Evolutionary conservation across 2,888 invertebrate genomes (phyloP), one percentile per base, ranked within the genome.

Genomic region (Ectropis crepuscularia): DNA sequence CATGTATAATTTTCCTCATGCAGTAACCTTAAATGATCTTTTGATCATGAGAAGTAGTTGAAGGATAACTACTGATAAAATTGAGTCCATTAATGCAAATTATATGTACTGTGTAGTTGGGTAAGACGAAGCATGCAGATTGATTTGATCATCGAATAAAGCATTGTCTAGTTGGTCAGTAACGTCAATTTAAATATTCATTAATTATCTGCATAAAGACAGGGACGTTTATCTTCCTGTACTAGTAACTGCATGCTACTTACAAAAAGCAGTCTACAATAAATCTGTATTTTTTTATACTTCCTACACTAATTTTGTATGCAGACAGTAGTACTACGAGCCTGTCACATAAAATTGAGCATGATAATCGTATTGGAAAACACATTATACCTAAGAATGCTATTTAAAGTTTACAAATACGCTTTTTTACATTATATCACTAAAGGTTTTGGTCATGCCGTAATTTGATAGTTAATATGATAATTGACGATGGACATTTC

Each of bases 1-100:
- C 51, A 51, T 46, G 41, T 64, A 53, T 41, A 55, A 39, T 60
- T 60, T 55, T 55, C 60, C 64, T 64, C 54, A 5, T 64, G 12
- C 59, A 42, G 51, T 42, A 48, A 45, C 46, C 51, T 55, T 45
- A 36, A 53, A 48, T 28, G 50, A 46, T 58, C 53, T 43, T 43
- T 57, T 12, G 58, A 41, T 63, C 59, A 42, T 49, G 39, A 39
- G 45, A 45, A 51, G 41, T 46, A 16, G 54, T 16, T 57, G 54
- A 63, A 63, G 59, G 63, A 6, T 50, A 59, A 50, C 63, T 41
- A 54, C 37, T 63, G 59, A 63, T 63, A 55, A 59, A 63, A 59
- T 50, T 50, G 41, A 55, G 41, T 16, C 7, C 4, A 46, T 39
- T 50, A 49, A 45, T 45, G 41, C 54, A 50, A 36, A 53, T 11